Evolutionary conservation across 2,888 invertebrate genomes (phyloP).

Genomic region (Hyles lineata): DNA sequence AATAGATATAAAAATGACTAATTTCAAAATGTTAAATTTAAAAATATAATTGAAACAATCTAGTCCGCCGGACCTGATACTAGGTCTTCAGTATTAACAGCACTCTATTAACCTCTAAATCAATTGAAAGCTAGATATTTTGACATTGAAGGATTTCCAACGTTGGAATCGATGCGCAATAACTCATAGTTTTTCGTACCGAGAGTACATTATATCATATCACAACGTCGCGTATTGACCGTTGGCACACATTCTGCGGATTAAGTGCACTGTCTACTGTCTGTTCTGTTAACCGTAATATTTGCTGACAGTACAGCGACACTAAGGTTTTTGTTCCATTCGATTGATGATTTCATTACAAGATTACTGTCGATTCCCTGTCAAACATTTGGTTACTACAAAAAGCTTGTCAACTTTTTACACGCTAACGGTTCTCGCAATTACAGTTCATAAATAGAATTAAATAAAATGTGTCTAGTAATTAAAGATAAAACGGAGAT

Average conservation of each 20-base stretch:
- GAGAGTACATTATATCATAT: constrained; percentile 56
- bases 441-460: constrained; percentile 30
- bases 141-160: constrained; percentile 31
- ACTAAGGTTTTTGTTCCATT: constrained; percentile 53
- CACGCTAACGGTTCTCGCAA: constrained; percentile 36
- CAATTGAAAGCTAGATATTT: constrained; percentile 24
- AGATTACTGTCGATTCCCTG: constrained; percentile 49
- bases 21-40: background rate
- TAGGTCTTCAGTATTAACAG: constrained; percentile 14
- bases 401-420: constrained; percentile 46
- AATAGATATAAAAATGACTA: background rate
- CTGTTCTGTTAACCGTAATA: constrained; percentile 64
- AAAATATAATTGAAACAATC: constrained; percentile 10
- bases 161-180: constrained; percentile 23
- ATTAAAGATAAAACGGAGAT: constrained; percentile 31
- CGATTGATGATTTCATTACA: constrained; percentile 48
- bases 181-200: constrained; percentile 41
- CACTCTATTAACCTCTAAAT: constrained; percentile 9
- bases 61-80: constrained; percentile 16
- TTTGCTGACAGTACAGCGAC: constrained; percentile 51
- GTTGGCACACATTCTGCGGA: constrained; percentile 60
- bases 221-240: constrained; percentile 53
- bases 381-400: constrained; percentile 34
- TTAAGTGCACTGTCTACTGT: constrained; percentile 57
- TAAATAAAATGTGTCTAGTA: constrained; percentile 35